Conservation (phyloP, 2,797 vertebrate genomes). For the Crocodylus rhombifer region DNA sequence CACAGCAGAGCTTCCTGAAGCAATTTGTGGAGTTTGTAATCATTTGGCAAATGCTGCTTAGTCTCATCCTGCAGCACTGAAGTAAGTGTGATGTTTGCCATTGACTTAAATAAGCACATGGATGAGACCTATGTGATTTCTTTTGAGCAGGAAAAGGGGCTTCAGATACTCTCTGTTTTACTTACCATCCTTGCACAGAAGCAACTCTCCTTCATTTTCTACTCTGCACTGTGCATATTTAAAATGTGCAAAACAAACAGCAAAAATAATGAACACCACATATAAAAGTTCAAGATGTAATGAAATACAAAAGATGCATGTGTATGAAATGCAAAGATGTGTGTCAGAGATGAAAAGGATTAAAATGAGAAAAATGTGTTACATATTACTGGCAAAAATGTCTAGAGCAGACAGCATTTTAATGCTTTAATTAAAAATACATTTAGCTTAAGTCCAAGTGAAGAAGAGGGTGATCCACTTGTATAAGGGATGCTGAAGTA, state of each 20-base stretch:
- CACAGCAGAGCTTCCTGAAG: background rate
- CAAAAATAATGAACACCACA: background rate
- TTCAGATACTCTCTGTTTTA: background rate
- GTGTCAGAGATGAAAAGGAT: background rate
- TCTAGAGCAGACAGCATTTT: background rate
- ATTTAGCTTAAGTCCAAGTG: background rate
- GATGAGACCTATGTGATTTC: background rate
- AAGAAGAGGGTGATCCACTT: background rate
- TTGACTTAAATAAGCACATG: background rate
- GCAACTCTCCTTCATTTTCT: background rate
- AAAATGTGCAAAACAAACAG: background rate
- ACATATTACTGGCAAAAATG: background rate
- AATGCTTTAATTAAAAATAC: background rate
- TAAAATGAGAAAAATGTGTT: background rate
- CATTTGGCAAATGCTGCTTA: conserved; percentile 2
- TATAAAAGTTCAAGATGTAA: background rate
- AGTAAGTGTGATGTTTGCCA: background rate
- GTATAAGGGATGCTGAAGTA: background rate
- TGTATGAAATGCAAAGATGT: background rate
- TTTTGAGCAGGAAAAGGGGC: background rate
- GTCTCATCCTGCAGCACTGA: background rate
- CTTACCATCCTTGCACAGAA: background rate
- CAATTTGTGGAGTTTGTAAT: background rate
- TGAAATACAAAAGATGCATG: background rate
- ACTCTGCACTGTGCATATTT: background rate